These are phyloP conservation scores for Danaus melanippus DNA, from an alignment of 1,140 invertebrate genomes.

Conservation along the genomic window DNA sequence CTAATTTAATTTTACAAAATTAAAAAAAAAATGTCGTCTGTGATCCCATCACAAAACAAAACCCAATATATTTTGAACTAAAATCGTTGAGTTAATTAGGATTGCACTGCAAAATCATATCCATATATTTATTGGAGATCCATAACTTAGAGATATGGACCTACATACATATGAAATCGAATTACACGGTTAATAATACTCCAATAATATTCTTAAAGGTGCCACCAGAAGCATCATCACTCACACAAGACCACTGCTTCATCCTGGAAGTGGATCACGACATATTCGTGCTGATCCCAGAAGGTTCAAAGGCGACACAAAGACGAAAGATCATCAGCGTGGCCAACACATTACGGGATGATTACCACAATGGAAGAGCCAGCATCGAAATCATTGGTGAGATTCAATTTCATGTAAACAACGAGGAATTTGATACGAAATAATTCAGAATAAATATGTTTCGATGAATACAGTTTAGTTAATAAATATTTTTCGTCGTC, in stretches of 20 bases:
- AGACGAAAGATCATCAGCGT: slow-evolving; percentile 83
- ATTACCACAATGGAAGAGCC: slow-evolving; percentile 85
- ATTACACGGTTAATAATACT: no score
- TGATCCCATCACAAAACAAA: no score
- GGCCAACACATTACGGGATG: slow-evolving; percentile 87
- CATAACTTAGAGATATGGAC: no score
- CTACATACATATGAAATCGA: no score
- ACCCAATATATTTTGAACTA: no score
- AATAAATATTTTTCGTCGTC: no score
- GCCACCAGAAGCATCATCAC: slow-evolving; percentile 62
- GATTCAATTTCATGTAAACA: not conserved
- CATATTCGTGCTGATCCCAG: slow-evolving; percentile 86
- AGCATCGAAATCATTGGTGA: slow-evolving; percentile 83
- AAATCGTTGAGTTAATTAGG: no score
- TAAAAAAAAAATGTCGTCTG: no score
- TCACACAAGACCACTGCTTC: slow-evolving; percentile 94
- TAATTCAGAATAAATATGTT: no score
- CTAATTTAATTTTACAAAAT: not conserved
- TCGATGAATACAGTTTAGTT: no score
- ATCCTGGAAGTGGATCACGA: slow-evolving; percentile 87
- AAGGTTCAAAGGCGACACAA: slow-evolving; percentile 80
- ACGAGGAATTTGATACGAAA: not conserved
- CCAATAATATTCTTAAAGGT: slow-evolving; percentile 29
- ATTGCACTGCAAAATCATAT: no score
- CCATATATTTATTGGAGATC: no score